Conservation (phyloP, 2,888 invertebrate species). For the Actias luna region DNA sequence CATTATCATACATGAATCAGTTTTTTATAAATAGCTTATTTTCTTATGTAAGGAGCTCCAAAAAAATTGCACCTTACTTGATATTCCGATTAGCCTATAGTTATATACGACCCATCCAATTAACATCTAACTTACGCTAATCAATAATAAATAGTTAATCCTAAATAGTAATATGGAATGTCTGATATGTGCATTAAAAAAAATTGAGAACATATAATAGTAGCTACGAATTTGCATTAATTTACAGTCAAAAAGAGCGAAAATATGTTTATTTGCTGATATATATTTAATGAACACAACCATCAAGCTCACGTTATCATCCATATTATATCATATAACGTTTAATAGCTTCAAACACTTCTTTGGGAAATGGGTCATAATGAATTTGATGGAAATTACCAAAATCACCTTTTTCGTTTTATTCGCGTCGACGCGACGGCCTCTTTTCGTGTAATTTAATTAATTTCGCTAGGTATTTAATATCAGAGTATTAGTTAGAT, state of each 20-base stretch:
- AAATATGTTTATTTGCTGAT: neutral
- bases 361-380: slow-evolving; percentile 6
- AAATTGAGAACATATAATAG: too few relatives aligned
- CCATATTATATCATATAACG: neutral
- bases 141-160: too few relatives aligned
- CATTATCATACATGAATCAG: too few relatives aligned
- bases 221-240: neutral
- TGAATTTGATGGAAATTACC: slow-evolving; percentile 15
- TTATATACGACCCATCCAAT: too few relatives aligned
- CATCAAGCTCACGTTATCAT: slow-evolving; percentile 6
- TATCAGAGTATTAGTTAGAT: slow-evolving; percentile 13
- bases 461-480: slow-evolving; percentile 18
- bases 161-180: too few relatives aligned
- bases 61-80: too few relatives aligned
- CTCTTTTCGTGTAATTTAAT: slow-evolving; percentile 17
- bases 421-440: slow-evolving; percentile 10
- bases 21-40: too few relatives aligned
- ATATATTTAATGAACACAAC: neutral
- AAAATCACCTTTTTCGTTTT: slow-evolving; percentile 18
- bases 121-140: too few relatives aligned
- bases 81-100: too few relatives aligned
- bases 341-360: slow-evolving; percentile 1
- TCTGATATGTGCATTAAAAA: too few relatives aligned
- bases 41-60: too few relatives aligned
- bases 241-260: neutral